phyloP scores from a whole-genome alignment of 2,113 vertebrate species.

The Pseudopipra pipra region DNA sequence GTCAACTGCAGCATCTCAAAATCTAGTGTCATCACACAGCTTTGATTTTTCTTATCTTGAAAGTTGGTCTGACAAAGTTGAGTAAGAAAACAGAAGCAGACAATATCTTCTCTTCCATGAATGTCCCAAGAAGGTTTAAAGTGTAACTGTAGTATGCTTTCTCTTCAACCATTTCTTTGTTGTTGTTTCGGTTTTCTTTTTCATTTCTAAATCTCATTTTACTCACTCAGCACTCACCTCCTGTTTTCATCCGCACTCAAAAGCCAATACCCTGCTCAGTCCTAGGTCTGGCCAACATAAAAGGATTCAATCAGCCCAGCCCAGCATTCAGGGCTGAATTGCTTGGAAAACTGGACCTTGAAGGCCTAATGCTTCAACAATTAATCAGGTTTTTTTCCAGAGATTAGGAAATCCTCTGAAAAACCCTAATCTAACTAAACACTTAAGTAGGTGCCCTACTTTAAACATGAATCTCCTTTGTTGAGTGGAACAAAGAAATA shows the following conservation, averaged over 20 bases:
- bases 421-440: slow-evolving; percentile 31
- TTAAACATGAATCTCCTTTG: background rate
- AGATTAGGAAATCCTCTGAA: slow-evolving; percentile 25
- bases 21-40: background rate
- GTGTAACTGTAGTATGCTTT: background rate
- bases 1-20: background rate
- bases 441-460: slow-evolving; percentile 8
- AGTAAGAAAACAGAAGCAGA: background rate
- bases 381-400: background rate
- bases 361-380: background rate
- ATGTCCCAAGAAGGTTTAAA: background rate
- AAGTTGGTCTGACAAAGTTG: background rate
- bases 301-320: background rate
- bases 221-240: background rate
- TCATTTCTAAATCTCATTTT: background rate
- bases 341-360: background rate
- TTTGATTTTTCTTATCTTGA: background rate
- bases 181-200: background rate
- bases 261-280: background rate
- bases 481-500: background rate
- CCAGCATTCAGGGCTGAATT: background rate
- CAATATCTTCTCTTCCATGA: background rate
- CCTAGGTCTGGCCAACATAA: background rate
- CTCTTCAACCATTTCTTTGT: background rate
- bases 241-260: background rate